Evolutionary conservation across 2,888 invertebrate species (phyloP).

Genomic region (Meiosimyza decipiens): DNA sequence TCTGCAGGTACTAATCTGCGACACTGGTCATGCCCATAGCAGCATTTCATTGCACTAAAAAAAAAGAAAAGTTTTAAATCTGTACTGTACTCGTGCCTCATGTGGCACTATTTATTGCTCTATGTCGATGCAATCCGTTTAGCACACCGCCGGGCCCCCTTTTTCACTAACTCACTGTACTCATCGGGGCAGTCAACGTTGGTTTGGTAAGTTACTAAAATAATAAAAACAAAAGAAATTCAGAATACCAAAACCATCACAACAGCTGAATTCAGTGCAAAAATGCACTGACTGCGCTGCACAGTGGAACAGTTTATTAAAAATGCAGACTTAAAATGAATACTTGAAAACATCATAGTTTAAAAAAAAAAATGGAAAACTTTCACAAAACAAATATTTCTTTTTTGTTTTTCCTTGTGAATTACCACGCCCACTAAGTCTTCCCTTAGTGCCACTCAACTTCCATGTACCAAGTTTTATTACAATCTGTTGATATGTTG

Average conservation of each 20-base stretch:
- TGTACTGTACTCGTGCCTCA: slow-evolving; percentile 36
- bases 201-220: slow-evolving; percentile 11
- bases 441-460: too few species aligned
- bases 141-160: not conserved
- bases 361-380: too few species aligned
- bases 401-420: too few species aligned
- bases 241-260: not conserved
- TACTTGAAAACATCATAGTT: too few species aligned
- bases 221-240: not conserved
- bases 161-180: not conserved
- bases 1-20: not conserved
- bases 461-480: too few species aligned
- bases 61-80: slow-evolving; percentile 22
- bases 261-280: slow-evolving; percentile 9
- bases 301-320: too few species aligned
- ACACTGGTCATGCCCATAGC: slow-evolving; percentile 5
- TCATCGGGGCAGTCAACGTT: not conserved
- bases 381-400: too few species aligned
- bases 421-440: too few species aligned
- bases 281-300: not conserved
- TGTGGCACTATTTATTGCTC: slow-evolving; percentile 38
- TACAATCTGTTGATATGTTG: too few species aligned
- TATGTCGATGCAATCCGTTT: slow-evolving; percentile 11
- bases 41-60: not conserved
- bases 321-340: too few species aligned